A percentile compares a stretch with the other conserved stretches of the same genome.
These are phyloP conservation scores for Linurgus olivaceus DNA, from an alignment of 2,797 vertebrate genomes.

Conservation along the genomic window DNA sequence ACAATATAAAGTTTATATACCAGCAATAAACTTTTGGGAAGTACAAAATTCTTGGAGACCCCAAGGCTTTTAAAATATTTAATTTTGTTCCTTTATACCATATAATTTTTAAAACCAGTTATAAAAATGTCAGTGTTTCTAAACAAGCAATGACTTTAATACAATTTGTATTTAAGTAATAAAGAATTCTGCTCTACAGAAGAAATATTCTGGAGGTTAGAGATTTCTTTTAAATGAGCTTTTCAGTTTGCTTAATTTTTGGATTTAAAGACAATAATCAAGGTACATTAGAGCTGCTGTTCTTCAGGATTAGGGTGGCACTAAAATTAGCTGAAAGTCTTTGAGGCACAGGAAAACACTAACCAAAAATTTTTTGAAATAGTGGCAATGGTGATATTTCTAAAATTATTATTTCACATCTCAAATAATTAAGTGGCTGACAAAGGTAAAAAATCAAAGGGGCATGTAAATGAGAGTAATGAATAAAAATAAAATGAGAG, in stretches of 20 bases:
- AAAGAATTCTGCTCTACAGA: not conserved
- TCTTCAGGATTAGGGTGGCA: conserved; percentile 33
- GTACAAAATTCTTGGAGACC: not conserved
- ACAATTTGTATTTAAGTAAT: not conserved
- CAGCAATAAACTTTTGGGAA: not conserved
- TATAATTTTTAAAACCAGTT: not conserved
- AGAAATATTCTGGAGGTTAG: not conserved
- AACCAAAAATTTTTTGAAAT: conserved; percentile 60
- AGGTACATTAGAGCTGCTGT: conserved; percentile 1
- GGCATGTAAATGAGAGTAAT: not conserved
- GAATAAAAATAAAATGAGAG: not conserved
- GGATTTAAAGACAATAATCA: conserved; percentile 51
- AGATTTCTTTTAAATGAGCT: not conserved
- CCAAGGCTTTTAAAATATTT: not conserved
- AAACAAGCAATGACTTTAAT: not conserved
- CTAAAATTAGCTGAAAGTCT: conserved; percentile 53
- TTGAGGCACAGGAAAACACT: conserved; percentile 62
- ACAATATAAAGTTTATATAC: not conserved
- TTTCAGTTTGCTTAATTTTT: conserved; percentile 42
- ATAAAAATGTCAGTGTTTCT: not conserved
- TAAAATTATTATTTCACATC: not conserved
- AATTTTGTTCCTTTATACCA: not conserved
- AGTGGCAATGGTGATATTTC: conserved; percentile 35
- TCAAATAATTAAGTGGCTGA: not conserved
- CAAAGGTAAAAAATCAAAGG: not conserved